phyloP scores from a whole-genome alignment of 2,113 vertebrate genomes.

The Bujurquina vittata region DNA sequence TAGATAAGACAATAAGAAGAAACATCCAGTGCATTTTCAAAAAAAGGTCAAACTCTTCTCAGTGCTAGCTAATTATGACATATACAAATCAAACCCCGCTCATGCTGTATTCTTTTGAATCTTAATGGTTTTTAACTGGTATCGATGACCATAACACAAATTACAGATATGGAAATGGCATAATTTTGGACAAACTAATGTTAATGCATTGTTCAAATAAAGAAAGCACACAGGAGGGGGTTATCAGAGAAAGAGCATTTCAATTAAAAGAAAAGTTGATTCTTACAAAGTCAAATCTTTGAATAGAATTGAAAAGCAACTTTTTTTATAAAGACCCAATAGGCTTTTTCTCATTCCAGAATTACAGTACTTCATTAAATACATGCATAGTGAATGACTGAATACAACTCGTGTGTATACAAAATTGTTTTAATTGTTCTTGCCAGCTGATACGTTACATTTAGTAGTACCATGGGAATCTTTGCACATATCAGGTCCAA shows the following conservation, averaged over 20 bases:
- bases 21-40: background rate
- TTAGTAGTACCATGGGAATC: background rate
- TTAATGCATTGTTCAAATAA: fast-evolving
- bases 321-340: background rate
- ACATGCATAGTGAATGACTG: background rate
- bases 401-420: background rate
- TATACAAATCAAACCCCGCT: too few species aligned
- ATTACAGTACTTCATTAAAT: background rate
- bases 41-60: background rate
- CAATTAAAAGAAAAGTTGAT: background rate
- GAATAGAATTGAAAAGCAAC: too few species aligned
- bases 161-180: fast-evolving
- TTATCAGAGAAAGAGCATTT: background rate
- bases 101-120: fast-evolving
- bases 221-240: background rate
- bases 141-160: background rate
- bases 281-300: background rate
- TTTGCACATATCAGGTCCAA: background rate
- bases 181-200: background rate
- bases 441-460: background rate
- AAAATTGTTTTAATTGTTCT: background rate
- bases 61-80: background rate
- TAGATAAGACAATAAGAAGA: background rate
- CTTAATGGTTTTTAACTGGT: background rate
- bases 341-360: background rate